Evolutionary conservation across 2,113 vertebrate genomes (phyloP).

Genomic region (Brachypodius melanocephalos): DNA sequence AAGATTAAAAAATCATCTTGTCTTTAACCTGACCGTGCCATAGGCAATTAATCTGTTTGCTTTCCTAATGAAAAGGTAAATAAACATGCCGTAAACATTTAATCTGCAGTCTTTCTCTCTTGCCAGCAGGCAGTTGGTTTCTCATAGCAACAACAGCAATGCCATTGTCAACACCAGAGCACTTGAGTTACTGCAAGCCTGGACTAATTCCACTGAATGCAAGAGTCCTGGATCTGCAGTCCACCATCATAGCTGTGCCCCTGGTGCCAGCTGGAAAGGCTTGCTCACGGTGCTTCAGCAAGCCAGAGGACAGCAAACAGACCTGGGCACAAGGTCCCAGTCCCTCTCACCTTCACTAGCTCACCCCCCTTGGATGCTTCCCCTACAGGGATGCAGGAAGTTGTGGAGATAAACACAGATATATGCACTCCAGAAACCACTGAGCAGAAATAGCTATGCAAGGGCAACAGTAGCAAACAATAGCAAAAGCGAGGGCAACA

Average conservation of each 20-base stretch:
- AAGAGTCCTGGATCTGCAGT: background rate
- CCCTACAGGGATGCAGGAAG: background rate
- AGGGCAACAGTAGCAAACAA: no score
- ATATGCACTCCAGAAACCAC: background rate
- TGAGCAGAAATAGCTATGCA: background rate
- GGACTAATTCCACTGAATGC: background rate
- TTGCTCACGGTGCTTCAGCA: background rate
- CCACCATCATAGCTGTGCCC: background rate
- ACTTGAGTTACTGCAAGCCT: background rate
- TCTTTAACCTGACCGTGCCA: background rate
- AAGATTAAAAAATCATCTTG: background rate
- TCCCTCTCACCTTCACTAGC: background rate
- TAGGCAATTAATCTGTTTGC: background rate
- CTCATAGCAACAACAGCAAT: background rate
- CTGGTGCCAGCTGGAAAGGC: background rate
- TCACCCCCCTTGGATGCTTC: background rate
- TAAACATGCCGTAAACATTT: constrained; percentile 16
- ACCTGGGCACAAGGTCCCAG: background rate
- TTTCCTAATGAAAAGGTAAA: constrained; percentile 16
- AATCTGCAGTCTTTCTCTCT: background rate
- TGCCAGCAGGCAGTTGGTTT: background rate
- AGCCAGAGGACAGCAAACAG: background rate
- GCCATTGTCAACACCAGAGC: background rate
- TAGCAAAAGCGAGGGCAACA: background rate
- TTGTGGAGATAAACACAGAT: background rate